Evolutionary conservation across 53 echinoderm and acorn worm genomes (phyloP).

Genomic region (Holothuria scabra): DNA sequence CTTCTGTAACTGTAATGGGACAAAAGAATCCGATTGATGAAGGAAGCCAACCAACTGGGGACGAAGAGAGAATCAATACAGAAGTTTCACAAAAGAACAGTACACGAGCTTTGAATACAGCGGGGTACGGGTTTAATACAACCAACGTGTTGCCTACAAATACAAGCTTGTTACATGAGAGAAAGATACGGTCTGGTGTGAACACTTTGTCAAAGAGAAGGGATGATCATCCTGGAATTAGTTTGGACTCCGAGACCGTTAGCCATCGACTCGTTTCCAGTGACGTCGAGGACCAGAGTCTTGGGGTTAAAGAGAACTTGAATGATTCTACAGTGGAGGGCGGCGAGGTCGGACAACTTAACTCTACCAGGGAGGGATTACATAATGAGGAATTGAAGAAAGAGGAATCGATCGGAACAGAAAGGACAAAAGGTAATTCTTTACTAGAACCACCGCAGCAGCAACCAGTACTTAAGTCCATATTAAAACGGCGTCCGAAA

Average conservation of each 20-base stretch:
- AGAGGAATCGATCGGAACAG: slow-evolving; percentile 13
- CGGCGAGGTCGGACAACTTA: neutral
- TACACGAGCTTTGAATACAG: slow-evolving; percentile 4
- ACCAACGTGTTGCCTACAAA: neutral
- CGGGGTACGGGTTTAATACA: slow-evolving; percentile 35
- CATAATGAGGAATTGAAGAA: neutral
- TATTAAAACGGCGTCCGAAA: slow-evolving; percentile 39
- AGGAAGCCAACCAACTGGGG: slow-evolving; percentile 25
- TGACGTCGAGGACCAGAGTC: neutral
- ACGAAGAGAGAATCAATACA: slow-evolving; percentile 22
- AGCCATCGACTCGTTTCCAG: neutral
- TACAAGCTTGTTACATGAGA: neutral
- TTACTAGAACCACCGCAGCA: slow-evolving; percentile 10
- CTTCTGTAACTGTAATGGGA: neutral
- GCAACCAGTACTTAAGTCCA: slow-evolving; percentile 21
- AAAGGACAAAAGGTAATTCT: neutral
- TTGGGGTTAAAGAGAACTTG: neutral
- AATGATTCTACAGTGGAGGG: neutral
- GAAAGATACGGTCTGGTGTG: slow-evolving; percentile 37
- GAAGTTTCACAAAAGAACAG: neutral
- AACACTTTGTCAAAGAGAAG: neutral
- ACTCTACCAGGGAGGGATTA: slow-evolving; percentile 17
- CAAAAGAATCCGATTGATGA: slow-evolving; percentile 18
- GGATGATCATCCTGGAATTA: neutral
- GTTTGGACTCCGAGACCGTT: neutral